Evolutionary conservation across 2,113 vertebrate genomes (phyloP).

Genomic region (Phylloscopus trochilus): DNA sequence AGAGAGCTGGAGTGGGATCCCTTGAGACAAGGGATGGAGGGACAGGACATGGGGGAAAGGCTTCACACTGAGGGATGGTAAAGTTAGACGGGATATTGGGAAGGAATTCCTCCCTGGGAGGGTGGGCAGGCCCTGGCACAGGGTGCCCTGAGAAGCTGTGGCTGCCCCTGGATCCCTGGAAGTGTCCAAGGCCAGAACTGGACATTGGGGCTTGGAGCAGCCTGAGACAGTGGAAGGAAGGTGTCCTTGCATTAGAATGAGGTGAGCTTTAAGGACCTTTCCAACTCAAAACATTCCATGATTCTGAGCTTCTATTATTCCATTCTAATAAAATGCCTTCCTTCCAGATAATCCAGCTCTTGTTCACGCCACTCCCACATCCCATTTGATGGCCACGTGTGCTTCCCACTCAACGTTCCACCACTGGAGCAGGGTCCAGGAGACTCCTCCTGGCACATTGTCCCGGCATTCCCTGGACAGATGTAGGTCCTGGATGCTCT

Average conservation of each 20-base stretch:
- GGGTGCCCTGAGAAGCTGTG: neutral
- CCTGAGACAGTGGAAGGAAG: neutral
- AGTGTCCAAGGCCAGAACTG: neutral
- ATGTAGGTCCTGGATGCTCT: neutral
- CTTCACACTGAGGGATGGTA: neutral
- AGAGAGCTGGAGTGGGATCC: neutral
- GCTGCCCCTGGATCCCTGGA: neutral
- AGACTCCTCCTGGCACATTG: neutral
- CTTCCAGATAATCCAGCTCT: neutral
- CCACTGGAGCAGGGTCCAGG: accelerated
- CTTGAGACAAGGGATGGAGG: neutral
- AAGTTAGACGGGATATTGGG: neutral
- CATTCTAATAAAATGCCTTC: neutral
- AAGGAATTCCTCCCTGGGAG: accelerated
- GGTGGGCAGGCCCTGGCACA: neutral
- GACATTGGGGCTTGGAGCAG: accelerated
- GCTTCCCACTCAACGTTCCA: neutral
- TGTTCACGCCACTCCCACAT: neutral
- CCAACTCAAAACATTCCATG: neutral
- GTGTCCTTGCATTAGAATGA: neutral
- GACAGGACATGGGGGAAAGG: neutral
- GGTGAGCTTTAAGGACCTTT: neutral
- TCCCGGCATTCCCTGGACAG: neutral
- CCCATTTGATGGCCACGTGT: neutral
- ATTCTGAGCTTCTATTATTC: neutral